Base-by-base conservation (phyloP, 2,888 invertebrate species). In the Protula sp. region DNA sequence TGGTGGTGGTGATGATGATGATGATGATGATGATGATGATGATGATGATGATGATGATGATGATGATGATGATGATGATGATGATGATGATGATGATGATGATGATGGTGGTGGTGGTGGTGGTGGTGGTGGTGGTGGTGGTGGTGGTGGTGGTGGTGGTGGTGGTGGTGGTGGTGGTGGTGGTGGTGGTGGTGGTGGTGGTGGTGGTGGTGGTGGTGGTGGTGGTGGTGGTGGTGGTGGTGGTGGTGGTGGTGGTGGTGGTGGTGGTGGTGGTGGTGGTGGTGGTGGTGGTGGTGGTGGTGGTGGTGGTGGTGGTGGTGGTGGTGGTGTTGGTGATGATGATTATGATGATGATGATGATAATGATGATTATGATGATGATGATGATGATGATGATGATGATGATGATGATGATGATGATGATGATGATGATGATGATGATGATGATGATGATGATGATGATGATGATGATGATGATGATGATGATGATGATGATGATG, bases 371-470 rank as follows among this genome's bases (percentile, higher is more conserved):
- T n/a, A n/a, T 30, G 26, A 54, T 22, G 54, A 29, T 14, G 26
- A 30, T 30, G 24, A 14, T 24, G 52, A 58, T 19, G 58, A 55
- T 29, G 59, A 56, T 55, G 59, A 47, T 24, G 50, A 31, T 38
- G 58, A 52, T 28, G 53, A 53, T 53, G 60, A 60, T 30, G 60
- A 60, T 2, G 60, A 60, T 1, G 58, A 47, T 28, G 60, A 60
- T 30, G 58, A 58, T 54, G 54, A 47, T 47, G 58, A 28, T 30
- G 58, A 47, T 55, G 59, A 55, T 59, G 54, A 59, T 47, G 54
- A 59, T 47, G 59, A 47, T 55, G 59, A 55, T 47, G 59, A 47
- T 29, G 47, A 47, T 28, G 59, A 54, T 55, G 59, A 47, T 55
- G 45, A 54, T 45, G 58, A 38, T 51, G 58, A 53, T 38, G 45